Percentiles rank a stretch among this genome's conserved stretches.
Evolutionary conservation across 2,113 vertebrate species (phyloP).

Genomic region (Ptychochromis oligacanthus): DNA sequence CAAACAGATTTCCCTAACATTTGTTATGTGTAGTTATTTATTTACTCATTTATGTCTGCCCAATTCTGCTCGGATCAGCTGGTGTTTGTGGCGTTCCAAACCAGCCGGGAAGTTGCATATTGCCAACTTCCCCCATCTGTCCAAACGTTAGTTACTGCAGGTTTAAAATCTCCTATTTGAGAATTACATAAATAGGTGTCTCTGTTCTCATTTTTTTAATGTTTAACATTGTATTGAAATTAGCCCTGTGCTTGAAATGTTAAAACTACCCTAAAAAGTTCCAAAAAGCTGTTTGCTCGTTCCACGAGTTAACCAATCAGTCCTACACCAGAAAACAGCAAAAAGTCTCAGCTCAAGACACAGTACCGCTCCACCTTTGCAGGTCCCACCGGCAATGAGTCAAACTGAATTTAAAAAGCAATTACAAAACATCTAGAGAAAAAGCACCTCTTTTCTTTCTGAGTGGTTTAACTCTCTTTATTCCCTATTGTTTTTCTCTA

Average conservation of each 20-base stretch:
- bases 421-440: constrained; percentile 40
- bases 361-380: not conserved
- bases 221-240: not conserved
- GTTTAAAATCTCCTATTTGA: no score
- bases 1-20: no score
- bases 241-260: not conserved
- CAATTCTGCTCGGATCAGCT: no score
- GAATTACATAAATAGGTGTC: no score
- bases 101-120: no score
- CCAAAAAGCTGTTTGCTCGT: not conserved
- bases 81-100: no score
- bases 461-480: constrained; percentile 7
- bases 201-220: no score
- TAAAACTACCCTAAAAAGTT: not conserved
- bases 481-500: constrained; percentile 9
- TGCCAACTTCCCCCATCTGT: no score
- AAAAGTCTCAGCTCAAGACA: not conserved
- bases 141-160: no score
- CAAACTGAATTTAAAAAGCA: constrained; percentile 53
- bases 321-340: not conserved
- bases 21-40: no score
- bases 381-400: constrained; percentile 23
- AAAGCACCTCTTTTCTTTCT: constrained; percentile 16
- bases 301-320: not conserved
- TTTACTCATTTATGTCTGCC: no score